Evolutionary conservation across 2,888 invertebrate species (phyloP), one percentile per base, ranked within the genome.

Genomic region (Rhamphomyia laevipes): DNA sequence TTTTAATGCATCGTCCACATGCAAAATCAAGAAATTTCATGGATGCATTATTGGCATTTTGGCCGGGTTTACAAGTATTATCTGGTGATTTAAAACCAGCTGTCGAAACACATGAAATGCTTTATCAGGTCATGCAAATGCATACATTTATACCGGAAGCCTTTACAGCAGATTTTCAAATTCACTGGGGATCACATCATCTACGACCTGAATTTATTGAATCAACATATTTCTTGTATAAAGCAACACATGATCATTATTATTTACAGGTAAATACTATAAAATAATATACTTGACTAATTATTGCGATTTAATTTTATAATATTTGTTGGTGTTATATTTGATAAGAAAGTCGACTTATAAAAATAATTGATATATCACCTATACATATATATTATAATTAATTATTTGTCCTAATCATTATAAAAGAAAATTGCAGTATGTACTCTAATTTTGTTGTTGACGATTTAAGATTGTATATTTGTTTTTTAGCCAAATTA

Each of bases 141-240:
- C 96, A 99, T 70, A 95, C 93, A 54, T 96, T 97, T 70, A 84
- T 99, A 61, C 97, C 97, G 1, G 97, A 99, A 74, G 97, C 97
- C 5, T 99, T 99, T 68, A 97, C 97, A 0, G 89, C 91, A 1
- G 96, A 97, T 71, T 94, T 97, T 63, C 88, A 92, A 76, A 92
- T 99, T 10, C 95, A 97, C 65, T 99, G 97, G 97, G 95, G 91
- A 2, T 94, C 96, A 66, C 94, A 97, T 73, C 95, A 94, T 2
- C 73, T 99, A 4, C 78, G 97, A 37, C 97, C 97, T 0, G 97
- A 99, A 70, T 97, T 99, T 72, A 75, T 99, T 44, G 97, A 99
- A 71, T 95, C 95, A 0, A 99, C 97, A 0, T 99, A 97, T 68
- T 96, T 96, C 69, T 74, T 99, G 15, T 94, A 93, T 69, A 84